A percentile compares a stretch with the other conserved stretches of the same genome.
phyloP scores from a whole-genome alignment of 2,888 invertebrate genomes.

The Actias luna region DNA sequence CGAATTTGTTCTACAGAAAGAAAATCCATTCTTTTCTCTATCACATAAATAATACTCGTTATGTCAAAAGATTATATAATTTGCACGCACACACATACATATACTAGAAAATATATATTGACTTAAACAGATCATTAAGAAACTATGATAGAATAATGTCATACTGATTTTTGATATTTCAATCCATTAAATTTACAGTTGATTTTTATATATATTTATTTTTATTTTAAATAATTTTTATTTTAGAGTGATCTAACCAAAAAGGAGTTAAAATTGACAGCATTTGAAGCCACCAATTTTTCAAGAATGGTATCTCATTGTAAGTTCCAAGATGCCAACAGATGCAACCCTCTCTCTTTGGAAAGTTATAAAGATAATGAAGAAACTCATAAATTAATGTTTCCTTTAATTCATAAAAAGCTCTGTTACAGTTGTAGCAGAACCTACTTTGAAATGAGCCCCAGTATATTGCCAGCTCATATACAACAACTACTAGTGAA shows the following conservation, averaged over 20 bases:
- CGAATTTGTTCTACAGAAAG: too few species aligned
- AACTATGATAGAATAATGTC: background rate
- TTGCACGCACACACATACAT: too few species aligned
- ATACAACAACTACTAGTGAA: constrained; percentile 25
- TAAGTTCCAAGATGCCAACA: constrained; percentile 20
- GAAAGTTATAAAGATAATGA: constrained; percentile 22
- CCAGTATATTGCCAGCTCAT: constrained; percentile 32
- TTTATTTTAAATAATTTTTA: background rate
- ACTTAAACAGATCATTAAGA: too few species aligned
- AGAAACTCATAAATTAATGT: constrained; percentile 35
- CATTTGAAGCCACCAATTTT: constrained; percentile 83
- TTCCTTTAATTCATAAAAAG: constrained; percentile 52
- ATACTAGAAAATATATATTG: too few species aligned
- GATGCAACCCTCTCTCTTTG: background rate
- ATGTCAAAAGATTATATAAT: too few species aligned
- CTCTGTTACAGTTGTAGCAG: constrained; percentile 70
- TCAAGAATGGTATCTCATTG: constrained; percentile 70
- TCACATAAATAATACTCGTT: too few species aligned
- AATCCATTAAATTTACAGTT: background rate
- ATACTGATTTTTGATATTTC: background rate
- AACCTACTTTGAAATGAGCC: constrained; percentile 54
- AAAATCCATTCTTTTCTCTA: too few species aligned
- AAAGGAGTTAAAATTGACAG: constrained; percentile 67
- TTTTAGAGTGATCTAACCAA: constrained; percentile 76
- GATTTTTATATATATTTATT: background rate